Percentiles rank a stretch among this genome's conserved stretches.
phyloP scores from a whole-genome alignment of 2,888 invertebrate genomes.

The Phortica okadai region DNA sequence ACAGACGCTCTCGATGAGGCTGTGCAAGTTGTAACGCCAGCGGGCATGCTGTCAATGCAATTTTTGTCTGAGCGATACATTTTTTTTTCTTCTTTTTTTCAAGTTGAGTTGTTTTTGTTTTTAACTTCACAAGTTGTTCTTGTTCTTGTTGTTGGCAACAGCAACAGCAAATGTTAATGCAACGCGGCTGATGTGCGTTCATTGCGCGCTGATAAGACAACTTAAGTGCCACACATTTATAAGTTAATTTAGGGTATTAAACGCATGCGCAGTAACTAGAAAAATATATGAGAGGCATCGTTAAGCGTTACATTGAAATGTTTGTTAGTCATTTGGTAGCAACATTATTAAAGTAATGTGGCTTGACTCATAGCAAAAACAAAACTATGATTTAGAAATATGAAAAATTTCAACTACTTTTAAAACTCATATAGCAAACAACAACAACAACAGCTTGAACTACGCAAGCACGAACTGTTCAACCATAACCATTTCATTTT shows the following conservation, averaged over 20 bases:
- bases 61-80: constrained; percentile 29
- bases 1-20: neutral
- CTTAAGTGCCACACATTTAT: constrained; percentile 50
- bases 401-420: neutral
- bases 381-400: neutral
- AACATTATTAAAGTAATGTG: constrained; percentile 1
- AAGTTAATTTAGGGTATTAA: constrained; percentile 57
- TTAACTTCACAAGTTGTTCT: neutral
- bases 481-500: constrained; percentile 64
- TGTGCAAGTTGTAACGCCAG: constrained; percentile 42
- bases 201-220: constrained; percentile 19
- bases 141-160: neutral
- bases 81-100: constrained; percentile 18
- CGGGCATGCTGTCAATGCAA: constrained; percentile 51
- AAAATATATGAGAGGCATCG: neutral
- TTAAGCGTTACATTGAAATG: neutral
- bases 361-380: neutral
- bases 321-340: neutral
- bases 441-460: neutral
- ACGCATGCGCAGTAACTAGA: neutral
- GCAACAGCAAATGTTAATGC: neutral
- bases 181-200: neutral
- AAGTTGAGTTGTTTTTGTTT: neutral
- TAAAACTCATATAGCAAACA: neutral
- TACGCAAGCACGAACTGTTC: too few relatives aligned